A percentile compares a stretch with the other conserved stretches of the same genome.
phyloP scores from a whole-genome alignment of 2,888 invertebrate genomes.

The Drosophila vallismaia region DNA sequence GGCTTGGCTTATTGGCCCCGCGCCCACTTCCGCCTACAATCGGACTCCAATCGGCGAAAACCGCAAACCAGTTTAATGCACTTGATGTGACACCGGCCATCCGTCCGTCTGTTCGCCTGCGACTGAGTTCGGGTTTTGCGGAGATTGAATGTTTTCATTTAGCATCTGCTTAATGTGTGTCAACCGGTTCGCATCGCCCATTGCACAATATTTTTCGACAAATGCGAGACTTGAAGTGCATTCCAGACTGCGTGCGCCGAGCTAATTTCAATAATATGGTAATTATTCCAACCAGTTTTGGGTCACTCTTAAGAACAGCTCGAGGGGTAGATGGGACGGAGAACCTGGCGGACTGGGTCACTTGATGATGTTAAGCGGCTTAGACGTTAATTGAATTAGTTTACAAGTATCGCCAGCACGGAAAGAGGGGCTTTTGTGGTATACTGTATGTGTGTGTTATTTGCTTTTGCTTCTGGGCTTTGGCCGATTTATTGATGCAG shows the following conservation, averaged over 20 bases:
- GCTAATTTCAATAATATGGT: slow-evolving; percentile 67
- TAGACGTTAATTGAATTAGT: slow-evolving; percentile 77
- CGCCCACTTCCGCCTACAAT: slow-evolving; percentile 63
- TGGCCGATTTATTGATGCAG: slow-evolving; percentile 62
- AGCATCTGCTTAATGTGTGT: slow-evolving; percentile 1
- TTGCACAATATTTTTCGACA: slow-evolving; percentile 15
- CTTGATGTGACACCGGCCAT: slow-evolving; percentile 54
- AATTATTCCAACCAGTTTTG: slow-evolving; percentile 53
- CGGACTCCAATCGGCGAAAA: slow-evolving; percentile 18
- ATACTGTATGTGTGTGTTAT: slow-evolving; percentile 11
- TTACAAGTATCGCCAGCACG: slow-evolving; percentile 64
- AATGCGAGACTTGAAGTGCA: slow-evolving; percentile 12
- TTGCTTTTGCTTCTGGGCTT: slow-evolving; percentile 27
- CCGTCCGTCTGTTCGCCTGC: not conserved
- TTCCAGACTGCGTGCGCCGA: slow-evolving; percentile 27
- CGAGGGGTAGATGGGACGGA: not conserved
- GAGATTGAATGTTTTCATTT: slow-evolving; percentile 24
- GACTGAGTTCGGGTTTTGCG: slow-evolving; percentile 28
- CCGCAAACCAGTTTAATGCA: slow-evolving; percentile 57
- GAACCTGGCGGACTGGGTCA: slow-evolving; percentile 40
- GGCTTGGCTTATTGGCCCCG: slow-evolving; percentile 5
- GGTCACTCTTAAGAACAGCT: slow-evolving; percentile 51
- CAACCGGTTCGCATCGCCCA: slow-evolving; percentile 13
- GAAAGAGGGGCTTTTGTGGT: slow-evolving; percentile 14
- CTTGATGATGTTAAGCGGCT: slow-evolving; percentile 71